Base-by-base conservation (phyloP, 1,140 invertebrate genomes). In the Chionoecetes opilio region DNA sequence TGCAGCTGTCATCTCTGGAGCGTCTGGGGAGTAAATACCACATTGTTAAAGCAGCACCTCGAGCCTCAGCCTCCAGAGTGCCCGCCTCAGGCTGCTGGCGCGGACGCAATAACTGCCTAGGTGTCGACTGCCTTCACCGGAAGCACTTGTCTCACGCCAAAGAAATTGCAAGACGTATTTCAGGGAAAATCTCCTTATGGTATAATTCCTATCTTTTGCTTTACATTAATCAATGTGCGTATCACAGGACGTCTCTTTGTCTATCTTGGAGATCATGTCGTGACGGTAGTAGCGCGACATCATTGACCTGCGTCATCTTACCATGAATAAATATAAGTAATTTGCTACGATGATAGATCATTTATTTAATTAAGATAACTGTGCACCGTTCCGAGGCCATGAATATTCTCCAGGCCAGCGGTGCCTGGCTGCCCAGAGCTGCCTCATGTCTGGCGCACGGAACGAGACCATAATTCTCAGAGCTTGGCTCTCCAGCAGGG, bases 11-110 rank as follows among this genome's bases (percentile, higher is more conserved):
- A 21, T 8, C 63, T 46, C 63, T 75, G 63, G 63, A 75, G 63
- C 21, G 63, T 75, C 63, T 75, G 63, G n/a, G 63, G 63, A 75
- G 63, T 75, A 75, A 75, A 75, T 75, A 75, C 63, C 63, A 75
- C 63, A 75, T 75, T 75, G 63, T 75, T 75, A 75, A 2, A 3
- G 6, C 63, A n/a, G 63, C 63, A 75, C 63, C 11, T 17, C 63
- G 63, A 75, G 63, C 63, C 63, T 75, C 63, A 21, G 63, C 63
- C 63, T 75, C 63, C 63, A 75, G 63, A 21, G 63, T n/a, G 63
- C 0, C 6, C 63, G 21, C 63, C n/a, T 75, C 63, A 26, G 21
- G 63, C 63, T 75, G 63, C 63, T 26, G 63, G 63, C 26, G 21
- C 21, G 63, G 63, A 0, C 63, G 8, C 21, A 5, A 26, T 75